Conservation (phyloP, 2,888 invertebrate genomes). For the Hyles lineata region DNA sequence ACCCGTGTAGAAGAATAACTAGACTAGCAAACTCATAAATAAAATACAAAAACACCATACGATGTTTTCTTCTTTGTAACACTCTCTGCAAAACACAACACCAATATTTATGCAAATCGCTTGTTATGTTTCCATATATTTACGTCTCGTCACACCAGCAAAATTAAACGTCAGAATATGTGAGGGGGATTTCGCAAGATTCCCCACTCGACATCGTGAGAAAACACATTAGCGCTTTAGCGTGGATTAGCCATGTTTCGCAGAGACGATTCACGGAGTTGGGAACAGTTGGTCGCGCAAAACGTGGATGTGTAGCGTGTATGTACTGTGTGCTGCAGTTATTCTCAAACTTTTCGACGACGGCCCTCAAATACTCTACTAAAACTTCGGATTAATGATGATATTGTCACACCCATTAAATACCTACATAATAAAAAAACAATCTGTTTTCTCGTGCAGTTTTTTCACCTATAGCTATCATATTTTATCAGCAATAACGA, state of each 20-base stretch:
- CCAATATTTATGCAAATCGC: constrained; percentile 40
- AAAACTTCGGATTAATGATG: too few species aligned
- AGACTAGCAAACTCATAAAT: too few species aligned
- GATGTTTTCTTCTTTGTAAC: neutral
- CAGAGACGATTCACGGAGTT: constrained; percentile 12
- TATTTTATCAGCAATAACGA: too few species aligned
- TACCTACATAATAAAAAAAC: too few species aligned
- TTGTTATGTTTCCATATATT: constrained; percentile 34
- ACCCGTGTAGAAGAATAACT: neutral
- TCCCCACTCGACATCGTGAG: constrained; percentile 5
- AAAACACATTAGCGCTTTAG: constrained; percentile 25
- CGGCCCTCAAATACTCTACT: too few species aligned
- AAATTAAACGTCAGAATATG: constrained; percentile 38
- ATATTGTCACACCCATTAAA: too few species aligned
- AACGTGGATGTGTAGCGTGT: neutral
- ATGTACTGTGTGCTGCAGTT: neutral
- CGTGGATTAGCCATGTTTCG: constrained; percentile 27
- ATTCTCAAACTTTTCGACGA: too few species aligned
- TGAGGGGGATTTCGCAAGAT: constrained; percentile 30
- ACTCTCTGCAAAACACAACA: constrained; percentile 21
- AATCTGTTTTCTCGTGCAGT: too few species aligned
- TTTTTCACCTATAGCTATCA: too few species aligned
- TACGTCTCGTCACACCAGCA: constrained; percentile 34
- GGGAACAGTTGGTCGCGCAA: constrained; percentile 14
- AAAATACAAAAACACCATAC: too few species aligned